Conservation (phyloP, 2,797 vertebrate genomes). For the Erethizon dorsatum region DNA sequence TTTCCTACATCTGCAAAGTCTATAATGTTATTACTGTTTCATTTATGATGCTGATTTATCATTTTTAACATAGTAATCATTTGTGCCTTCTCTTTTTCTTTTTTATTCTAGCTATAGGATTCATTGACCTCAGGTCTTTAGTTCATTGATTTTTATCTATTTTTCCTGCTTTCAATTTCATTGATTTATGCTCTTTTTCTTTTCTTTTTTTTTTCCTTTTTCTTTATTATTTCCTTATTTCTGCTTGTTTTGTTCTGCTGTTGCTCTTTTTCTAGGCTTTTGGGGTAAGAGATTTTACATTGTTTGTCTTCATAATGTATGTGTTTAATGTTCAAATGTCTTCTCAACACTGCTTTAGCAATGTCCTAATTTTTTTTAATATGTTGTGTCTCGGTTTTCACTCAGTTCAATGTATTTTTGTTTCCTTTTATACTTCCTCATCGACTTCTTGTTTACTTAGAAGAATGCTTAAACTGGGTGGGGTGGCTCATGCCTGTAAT, state of each 20-base stretch:
- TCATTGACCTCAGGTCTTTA: not conserved
- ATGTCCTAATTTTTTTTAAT: not conserved
- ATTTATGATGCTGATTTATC: not conserved
- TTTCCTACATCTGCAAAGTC: not conserved
- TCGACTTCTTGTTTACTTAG: not conserved
- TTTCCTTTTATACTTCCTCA: not conserved
- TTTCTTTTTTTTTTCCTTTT: not conserved
- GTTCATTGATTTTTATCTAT: not conserved
- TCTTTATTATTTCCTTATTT: not conserved
- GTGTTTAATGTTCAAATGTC: not conserved
- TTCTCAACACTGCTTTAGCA: not conserved
- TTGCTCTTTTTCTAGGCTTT: not conserved
- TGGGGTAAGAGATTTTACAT: not conserved
- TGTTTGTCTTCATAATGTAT: not conserved
- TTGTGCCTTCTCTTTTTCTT: not conserved
- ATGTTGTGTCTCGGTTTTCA: not conserved
- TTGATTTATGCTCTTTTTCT: not conserved
- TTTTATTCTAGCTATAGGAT: not conserved
- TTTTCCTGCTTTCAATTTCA: not conserved
- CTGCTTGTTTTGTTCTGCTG: conserved; percentile 9
- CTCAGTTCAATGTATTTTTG: not conserved
- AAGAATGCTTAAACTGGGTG: not conserved
- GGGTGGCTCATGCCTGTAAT: not conserved
- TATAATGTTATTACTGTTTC: not conserved
- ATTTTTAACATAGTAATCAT: not conserved